A percentile compares a stretch with the other conserved stretches of the same genome.
Conservation (phyloP, 2,888 invertebrate genomes). For the Xestoiulus laeticollis region DNA sequence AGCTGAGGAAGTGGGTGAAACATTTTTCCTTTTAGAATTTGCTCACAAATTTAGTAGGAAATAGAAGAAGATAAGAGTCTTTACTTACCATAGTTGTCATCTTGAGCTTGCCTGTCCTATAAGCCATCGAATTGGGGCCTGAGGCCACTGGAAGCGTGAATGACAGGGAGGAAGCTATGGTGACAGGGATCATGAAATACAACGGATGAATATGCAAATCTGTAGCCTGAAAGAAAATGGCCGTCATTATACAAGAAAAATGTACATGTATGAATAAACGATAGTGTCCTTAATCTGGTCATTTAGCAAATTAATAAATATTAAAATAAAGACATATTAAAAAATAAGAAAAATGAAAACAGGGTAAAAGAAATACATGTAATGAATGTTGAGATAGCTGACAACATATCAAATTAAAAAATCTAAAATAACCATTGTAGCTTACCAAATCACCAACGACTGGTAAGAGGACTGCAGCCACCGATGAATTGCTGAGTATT, state of each 20-base stretch:
- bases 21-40: neutral
- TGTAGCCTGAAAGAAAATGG: slow-evolving; percentile 71
- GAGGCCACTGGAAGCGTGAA: slow-evolving; percentile 94
- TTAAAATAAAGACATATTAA: neutral
- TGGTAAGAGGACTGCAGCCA: slow-evolving; percentile 86
- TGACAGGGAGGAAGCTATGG: slow-evolving; percentile 86
- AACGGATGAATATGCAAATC: slow-evolving; percentile 81
- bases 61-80: neutral
- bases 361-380: no score
- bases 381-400: no score
- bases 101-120: slow-evolving; percentile 72
- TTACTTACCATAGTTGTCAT: slow-evolving; percentile 44
- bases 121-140: slow-evolving; percentile 93
- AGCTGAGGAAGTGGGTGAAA: neutral
- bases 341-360: neutral
- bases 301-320: no score
- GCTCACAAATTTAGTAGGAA: neutral
- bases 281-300: no score
- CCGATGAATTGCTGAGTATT: slow-evolving; percentile 89
- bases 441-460: slow-evolving; percentile 75
- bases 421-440: neutral
- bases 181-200: slow-evolving; percentile 87
- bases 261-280: no score
- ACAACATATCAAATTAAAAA: no score
- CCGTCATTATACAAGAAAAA: neutral